phyloP scores from a whole-genome alignment of 2,113 vertebrate genomes.

The Myanophis thanlyinensis region DNA sequence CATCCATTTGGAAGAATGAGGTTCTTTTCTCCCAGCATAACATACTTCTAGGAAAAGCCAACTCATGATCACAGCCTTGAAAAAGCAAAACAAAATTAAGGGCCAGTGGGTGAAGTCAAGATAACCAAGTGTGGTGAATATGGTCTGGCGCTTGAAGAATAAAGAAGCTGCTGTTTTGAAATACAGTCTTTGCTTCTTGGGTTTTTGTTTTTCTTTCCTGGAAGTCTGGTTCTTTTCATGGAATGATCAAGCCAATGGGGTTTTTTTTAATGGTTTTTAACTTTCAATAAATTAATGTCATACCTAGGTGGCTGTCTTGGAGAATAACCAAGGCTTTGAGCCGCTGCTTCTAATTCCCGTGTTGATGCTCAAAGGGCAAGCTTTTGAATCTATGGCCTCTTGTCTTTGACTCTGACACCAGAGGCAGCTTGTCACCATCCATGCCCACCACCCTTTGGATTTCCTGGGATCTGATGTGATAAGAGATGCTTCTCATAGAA shows the following conservation, averaged over 20 bases:
- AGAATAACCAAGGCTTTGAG: slow-evolving; percentile 57
- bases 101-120: not conserved
- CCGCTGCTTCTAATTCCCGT: slow-evolving; percentile 25
- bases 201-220: not conserved
- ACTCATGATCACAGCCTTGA: not conserved
- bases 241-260: not conserved
- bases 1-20: not conserved
- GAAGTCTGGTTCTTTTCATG: not conserved
- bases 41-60: not conserved
- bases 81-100: not conserved
- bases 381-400: slow-evolving; percentile 42
- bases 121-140: slow-evolving; percentile 49
- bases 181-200: not conserved
- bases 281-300: slow-evolving; percentile 54
- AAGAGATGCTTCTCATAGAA: not conserved
- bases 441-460: not conserved
- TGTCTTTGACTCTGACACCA: slow-evolving; percentile 32
- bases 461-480: not conserved
- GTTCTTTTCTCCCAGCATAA: not conserved
- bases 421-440: slow-evolving; percentile 50
- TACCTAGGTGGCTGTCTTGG: slow-evolving; percentile 32
- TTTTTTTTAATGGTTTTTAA: not conserved
- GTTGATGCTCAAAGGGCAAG: slow-evolving; percentile 44
- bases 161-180: slow-evolving; percentile 25
- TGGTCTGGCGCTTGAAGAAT: not conserved